Percentiles rank a stretch among this genome's conserved stretches.
These are phyloP conservation scores for Acromyrmex charruanus DNA, from an alignment of 1,140 invertebrate species.

Conservation along the genomic window DNA sequence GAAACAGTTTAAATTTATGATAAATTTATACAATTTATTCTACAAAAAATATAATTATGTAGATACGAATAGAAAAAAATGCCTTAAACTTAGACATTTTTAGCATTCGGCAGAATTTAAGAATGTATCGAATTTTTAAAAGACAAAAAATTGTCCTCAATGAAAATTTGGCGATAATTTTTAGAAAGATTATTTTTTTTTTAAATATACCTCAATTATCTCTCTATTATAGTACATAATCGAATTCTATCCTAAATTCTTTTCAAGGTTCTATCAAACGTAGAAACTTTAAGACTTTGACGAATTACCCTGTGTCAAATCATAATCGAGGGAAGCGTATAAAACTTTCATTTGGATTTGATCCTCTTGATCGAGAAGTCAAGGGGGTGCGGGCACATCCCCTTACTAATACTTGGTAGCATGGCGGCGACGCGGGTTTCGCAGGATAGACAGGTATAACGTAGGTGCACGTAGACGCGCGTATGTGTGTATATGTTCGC, in stretches of 20 bases:
- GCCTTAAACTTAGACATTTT: neutral
- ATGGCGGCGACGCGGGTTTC: constrained; percentile 45
- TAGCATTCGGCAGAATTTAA: neutral
- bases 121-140: neutral
- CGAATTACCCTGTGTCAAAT: neutral
- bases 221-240: neutral
- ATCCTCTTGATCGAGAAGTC: constrained; percentile 20
- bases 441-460: constrained; percentile 22
- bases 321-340: neutral
- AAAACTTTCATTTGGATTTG: constrained; percentile 10
- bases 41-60: neutral
- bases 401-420: neutral
- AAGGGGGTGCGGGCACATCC: constrained; percentile 43
- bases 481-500: constrained; percentile 44
- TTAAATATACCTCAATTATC: neutral
- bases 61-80: neutral
- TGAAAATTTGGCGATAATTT: neutral
- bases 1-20: neutral
- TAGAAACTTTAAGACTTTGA: neutral
- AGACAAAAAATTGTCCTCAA: neutral
- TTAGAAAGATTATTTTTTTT: neutral
- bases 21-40: neutral
- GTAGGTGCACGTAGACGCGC: constrained; percentile 16
- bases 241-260: neutral
- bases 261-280: neutral